phyloP scores from a whole-genome alignment of 1,140 invertebrate species.

The Eueides isabella region DNA sequence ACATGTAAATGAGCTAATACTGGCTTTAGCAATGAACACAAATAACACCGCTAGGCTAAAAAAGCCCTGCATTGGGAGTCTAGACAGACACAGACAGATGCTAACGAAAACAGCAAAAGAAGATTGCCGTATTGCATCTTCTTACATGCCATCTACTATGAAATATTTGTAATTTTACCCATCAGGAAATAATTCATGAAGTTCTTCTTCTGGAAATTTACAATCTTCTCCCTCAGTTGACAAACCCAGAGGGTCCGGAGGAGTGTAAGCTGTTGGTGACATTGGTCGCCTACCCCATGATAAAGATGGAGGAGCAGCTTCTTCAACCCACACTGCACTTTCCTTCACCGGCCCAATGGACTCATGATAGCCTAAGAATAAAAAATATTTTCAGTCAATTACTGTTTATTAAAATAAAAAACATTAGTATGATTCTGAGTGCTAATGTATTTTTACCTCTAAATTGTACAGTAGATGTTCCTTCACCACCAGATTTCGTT shows the following conservation, averaged over 20 bases:
- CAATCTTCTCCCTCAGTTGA: conserved; percentile 97
- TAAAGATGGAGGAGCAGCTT: conserved; percentile 89
- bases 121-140: too few species aligned
- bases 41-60: too few species aligned
- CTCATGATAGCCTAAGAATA: conserved; percentile 87
- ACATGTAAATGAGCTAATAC: too few species aligned
- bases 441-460: conserved; percentile 86
- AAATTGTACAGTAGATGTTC: conserved; percentile 97
- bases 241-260: conserved; percentile 96
- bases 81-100: too few species aligned
- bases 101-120: too few species aligned
- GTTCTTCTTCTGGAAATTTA: conserved; percentile 94
- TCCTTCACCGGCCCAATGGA: conserved; percentile 97
- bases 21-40: too few species aligned
- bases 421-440: background rate
- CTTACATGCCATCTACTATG: too few species aligned
- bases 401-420: background rate
- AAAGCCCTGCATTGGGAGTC: too few species aligned
- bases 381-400: background rate
- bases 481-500: conserved; percentile 94
- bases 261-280: conserved; percentile 91
- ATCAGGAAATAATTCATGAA: conserved; percentile 96
- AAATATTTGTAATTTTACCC: conserved; percentile 68
- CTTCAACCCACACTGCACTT: conserved; percentile 99
- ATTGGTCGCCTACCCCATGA: conserved; percentile 91